These are phyloP conservation scores for Tupaia chinensis DNA, from an alignment of 2,113 vertebrate species.

Conservation along the genomic window DNA sequence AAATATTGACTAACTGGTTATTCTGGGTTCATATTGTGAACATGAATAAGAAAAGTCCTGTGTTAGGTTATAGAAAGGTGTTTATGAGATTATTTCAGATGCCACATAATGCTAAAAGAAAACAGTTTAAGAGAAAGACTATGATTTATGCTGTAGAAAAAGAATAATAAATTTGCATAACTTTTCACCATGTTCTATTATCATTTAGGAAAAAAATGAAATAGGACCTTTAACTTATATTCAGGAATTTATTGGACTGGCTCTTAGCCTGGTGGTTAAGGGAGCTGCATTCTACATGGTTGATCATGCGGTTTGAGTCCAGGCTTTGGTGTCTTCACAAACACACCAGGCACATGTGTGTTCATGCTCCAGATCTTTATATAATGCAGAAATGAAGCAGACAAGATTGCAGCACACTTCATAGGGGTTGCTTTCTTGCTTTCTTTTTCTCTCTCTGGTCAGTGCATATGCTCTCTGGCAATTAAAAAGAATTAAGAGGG, in stretches of 20 bases:
- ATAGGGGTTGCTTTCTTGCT: too few relatives aligned
- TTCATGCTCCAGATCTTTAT: too few relatives aligned
- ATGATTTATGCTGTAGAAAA: neutral
- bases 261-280: too few relatives aligned
- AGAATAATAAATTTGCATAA: neutral
- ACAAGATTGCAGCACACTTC: too few relatives aligned
- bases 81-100: neutral
- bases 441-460: too few relatives aligned
- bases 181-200: neutral
- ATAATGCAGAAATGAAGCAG: too few relatives aligned
- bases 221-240: neutral
- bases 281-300: too few relatives aligned
- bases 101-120: neutral
- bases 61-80: neutral
- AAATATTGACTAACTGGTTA: neutral
- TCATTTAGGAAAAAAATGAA: neutral
- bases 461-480: too few relatives aligned
- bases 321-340: too few relatives aligned
- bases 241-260: neutral
- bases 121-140: neutral
- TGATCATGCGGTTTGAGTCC: too few relatives aligned
- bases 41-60: neutral
- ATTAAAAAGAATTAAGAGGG: neutral
- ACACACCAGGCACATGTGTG: too few relatives aligned
- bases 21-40: neutral